Percentiles rank a stretch among this genome's conserved stretches.
These are phyloP conservation scores for Dermatophagoides farinae DNA, from an alignment of 1,140 invertebrate species.

Conservation along the genomic window DNA sequence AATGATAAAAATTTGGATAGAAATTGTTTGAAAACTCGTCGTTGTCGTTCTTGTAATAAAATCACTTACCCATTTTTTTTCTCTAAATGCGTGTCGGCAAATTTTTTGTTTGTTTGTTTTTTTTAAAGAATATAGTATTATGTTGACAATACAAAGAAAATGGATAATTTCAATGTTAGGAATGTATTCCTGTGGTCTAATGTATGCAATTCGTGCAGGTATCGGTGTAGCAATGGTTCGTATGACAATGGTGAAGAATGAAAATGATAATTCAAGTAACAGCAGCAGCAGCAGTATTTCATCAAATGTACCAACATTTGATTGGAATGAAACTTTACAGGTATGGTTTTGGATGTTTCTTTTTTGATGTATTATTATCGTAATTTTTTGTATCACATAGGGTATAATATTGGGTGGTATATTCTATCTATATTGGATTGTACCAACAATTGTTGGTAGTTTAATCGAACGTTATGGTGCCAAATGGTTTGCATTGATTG, in stretches of 20 bases:
- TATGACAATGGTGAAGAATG: constrained; percentile 34
- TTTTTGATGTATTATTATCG: too few species aligned
- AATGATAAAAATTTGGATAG: too few species aligned
- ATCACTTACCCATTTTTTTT: too few species aligned
- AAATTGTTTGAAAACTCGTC: too few species aligned
- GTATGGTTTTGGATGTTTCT: neutral
- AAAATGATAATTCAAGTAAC: neutral
- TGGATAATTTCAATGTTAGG: constrained; percentile 59
- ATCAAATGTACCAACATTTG: neutral
- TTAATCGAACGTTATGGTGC: constrained; percentile 52
- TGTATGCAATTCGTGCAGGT: constrained; percentile 83
- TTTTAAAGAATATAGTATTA: too few species aligned
- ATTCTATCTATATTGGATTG: constrained; percentile 62
- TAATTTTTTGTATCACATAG: constrained; percentile 30
- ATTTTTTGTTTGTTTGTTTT: neutral
- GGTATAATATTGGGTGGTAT: constrained; percentile 57
- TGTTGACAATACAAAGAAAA: too few species aligned
- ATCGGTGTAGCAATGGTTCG: constrained; percentile 89
- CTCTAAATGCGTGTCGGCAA: too few species aligned
- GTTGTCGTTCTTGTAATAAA: too few species aligned
- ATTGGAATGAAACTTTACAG: constrained; percentile 6
- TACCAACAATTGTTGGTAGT: constrained; percentile 54
- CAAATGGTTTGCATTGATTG: constrained; percentile 59
- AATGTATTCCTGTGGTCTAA: constrained; percentile 73
- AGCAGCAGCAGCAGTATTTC: neutral